Evolutionary conservation across 1,140 invertebrate genomes (phyloP), one percentile per base, ranked within the genome.

Genomic region (Lutraria rhynchaena): DNA sequence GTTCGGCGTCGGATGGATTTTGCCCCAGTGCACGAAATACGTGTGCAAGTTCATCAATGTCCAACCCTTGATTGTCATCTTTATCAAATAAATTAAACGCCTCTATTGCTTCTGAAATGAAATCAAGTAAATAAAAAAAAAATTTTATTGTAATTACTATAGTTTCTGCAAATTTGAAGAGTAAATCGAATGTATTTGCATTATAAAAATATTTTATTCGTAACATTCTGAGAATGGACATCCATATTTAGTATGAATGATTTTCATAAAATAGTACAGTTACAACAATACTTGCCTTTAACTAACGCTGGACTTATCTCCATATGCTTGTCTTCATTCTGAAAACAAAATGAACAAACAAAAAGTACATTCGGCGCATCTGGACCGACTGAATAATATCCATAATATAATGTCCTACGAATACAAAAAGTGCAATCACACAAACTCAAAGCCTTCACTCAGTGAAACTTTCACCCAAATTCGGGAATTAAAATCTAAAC

Each of bases 1-100:
- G 97, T 92, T 99, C 98, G n/a, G 96, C 97, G 91, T 99, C 98
- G 0, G 98, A 99, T 9, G 98, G 98, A 93, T 99, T 99, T 93
- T 99, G 98, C n/a, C 98, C 98, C 24, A 99, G 92, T 9, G 98
- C 98, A 44, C 98, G 93, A 9, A 99, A 92, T 2, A 98, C 98
- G 92, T 99, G 98, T 11, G 98, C 98, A 67, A 99, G 95, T 93
- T 99, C 97, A 61, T 96, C 95, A 44, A 99, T 96, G 91, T 98
- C 91, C 46, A 99, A 99, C 93, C 99, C 99, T 61, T 97, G 97
- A 95, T 99, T 98, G 1, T 98, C 98, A 84, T 97, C 95, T 82
- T 97, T 98, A 90, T 99, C 98, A 93, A 99, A 99, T 31, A 99
- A 93, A 90, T 96, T 96, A 93, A 99, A 99, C 57, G 97, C 97